phyloP scores from a whole-genome alignment of 2,113 vertebrate species.

The Oophaga pumilio region DNA sequence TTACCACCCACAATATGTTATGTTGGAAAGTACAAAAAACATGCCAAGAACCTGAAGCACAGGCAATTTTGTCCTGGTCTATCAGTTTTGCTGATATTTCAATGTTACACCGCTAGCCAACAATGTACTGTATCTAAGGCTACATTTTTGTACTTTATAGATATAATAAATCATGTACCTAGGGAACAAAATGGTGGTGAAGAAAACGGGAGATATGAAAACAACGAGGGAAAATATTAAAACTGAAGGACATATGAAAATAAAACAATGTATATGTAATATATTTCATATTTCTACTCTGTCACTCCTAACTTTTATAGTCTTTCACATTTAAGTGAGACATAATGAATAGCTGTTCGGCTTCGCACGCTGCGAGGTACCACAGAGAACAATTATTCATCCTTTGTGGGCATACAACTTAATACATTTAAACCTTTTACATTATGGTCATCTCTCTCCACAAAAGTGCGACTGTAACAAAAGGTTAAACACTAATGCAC shows the following conservation, averaged over 20 bases:
- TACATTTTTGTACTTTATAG: slow-evolving; percentile 2
- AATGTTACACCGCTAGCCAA: neutral
- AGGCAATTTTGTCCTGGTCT: neutral
- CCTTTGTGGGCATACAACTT: slow-evolving; percentile 15
- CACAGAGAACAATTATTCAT: slow-evolving; percentile 10
- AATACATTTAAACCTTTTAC: slow-evolving; percentile 14
- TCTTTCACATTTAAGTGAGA: slow-evolving; percentile 4
- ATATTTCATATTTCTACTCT: neutral
- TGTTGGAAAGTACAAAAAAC: neutral
- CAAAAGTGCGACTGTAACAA: neutral
- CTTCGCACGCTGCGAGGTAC: neutral
- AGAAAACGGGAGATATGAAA: neutral
- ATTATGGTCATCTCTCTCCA: slow-evolving; percentile 16
- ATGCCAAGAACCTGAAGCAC: neutral
- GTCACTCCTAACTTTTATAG: slow-evolving; percentile 7
- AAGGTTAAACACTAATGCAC: slow-evolving; percentile 41
- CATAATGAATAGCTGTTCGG: slow-evolving; percentile 16
- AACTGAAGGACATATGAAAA: neutral
- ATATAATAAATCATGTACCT: neutral
- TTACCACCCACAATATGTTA: neutral
- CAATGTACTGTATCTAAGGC: neutral
- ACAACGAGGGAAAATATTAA: neutral
- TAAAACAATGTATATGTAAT: neutral
- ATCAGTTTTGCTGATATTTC: neutral
- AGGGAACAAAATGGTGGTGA: neutral